These are phyloP conservation scores for Diplazon laetatorius DNA, from an alignment of 2,888 invertebrate genomes.

Conservation along the genomic window DNA sequence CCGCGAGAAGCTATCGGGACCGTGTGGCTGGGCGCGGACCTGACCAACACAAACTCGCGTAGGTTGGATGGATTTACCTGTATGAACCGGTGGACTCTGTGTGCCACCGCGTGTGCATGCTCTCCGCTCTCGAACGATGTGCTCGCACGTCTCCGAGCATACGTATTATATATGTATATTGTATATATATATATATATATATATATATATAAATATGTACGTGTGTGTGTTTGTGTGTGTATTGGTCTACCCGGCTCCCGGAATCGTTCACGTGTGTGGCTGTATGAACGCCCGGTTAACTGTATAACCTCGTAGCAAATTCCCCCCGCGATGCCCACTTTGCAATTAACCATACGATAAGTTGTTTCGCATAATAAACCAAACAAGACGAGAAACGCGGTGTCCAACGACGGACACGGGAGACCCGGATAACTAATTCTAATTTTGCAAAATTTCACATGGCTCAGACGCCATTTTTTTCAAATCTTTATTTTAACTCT, in stretches of 20 bases:
- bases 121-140: conserved; percentile 13
- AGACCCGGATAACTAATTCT: neutral
- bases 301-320: conserved; percentile 71
- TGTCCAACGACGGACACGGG: conserved; percentile 3
- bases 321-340: conserved; percentile 68
- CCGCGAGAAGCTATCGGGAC: conserved; percentile 46
- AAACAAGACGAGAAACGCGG: conserved; percentile 69
- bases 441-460: neutral
- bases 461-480: too few relatives aligned
- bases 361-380: conserved; percentile 75
- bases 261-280: conserved; percentile 41
- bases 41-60: conserved; percentile 8
- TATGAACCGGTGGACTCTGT: neutral
- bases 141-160: conserved; percentile 11
- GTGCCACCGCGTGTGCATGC: conserved; percentile 4
- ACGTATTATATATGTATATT: neutral
- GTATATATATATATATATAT: neutral
- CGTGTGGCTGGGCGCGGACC: conserved; percentile 61
- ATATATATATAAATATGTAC: too few relatives aligned
- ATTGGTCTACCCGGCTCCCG: too few relatives aligned
- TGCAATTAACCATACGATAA: conserved; percentile 79
- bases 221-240: too few relatives aligned
- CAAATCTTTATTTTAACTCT: too few relatives aligned
- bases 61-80: neutral
- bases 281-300: conserved; percentile 71